Evolutionary conservation across 2,113 vertebrate genomes (phyloP).

Genomic region (Macquaria australasica): DNA sequence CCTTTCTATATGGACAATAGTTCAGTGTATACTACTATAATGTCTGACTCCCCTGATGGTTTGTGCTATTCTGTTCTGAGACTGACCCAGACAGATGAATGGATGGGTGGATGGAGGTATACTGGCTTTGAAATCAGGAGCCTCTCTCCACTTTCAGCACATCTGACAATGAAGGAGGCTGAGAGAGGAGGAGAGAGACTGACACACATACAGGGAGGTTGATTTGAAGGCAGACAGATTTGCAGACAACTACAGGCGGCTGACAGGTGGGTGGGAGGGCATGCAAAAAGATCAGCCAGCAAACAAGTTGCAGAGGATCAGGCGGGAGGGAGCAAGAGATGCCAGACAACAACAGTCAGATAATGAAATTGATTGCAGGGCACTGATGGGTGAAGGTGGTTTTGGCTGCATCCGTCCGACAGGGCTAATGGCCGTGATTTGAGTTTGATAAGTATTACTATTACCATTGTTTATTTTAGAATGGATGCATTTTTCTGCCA

Average conservation of each 20-base stretch:
- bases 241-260: conserved; percentile 1
- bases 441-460: conserved; percentile 31
- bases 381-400: conserved; percentile 33
- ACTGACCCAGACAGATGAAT: not conserved
- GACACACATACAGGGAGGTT: not conserved
- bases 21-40: not conserved
- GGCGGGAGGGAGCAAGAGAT: not conserved
- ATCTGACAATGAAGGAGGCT: not conserved
- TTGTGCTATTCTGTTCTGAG: conserved; percentile 1
- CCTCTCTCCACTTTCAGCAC: not conserved
- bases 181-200: not conserved
- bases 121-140: conserved; percentile 23
- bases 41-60: conserved; percentile 5
- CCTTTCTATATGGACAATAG: not conserved
- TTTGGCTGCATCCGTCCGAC: conserved; percentile 8
- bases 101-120: not conserved
- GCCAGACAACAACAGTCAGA: conserved; percentile 24
- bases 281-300: conserved; percentile 25
- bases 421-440: conserved; percentile 21
- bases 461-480: conserved; percentile 18
- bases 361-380: conserved; percentile 49
- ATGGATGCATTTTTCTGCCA: not conserved
- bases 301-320: conserved; percentile 3
- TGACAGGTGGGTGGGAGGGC: not conserved
- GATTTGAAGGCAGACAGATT: conserved; percentile 13